Percentiles rank a stretch among this genome's conserved stretches.
Evolutionary conservation across 2,888 invertebrate species (phyloP).

Genomic region (Cryptus armator): DNA sequence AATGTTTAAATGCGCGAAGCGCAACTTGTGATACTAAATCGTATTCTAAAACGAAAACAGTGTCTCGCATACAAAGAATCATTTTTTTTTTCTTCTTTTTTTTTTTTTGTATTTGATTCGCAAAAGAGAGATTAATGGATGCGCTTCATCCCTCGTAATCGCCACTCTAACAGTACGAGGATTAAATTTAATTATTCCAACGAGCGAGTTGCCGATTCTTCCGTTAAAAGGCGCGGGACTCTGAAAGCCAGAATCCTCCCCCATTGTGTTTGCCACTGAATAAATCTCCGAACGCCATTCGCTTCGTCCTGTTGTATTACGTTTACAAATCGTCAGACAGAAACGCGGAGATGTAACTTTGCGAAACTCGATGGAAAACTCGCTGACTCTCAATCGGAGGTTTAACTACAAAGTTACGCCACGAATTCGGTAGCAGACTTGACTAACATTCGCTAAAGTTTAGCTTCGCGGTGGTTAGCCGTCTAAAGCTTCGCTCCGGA

Average conservation of each 20-base stretch:
- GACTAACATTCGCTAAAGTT: neutral
- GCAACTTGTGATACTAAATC: neutral
- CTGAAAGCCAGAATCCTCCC: neutral
- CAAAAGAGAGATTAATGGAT: neutral
- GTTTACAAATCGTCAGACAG: neutral
- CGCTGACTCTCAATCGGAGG: slow-evolving; percentile 4
- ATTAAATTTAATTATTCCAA: slow-evolving; percentile 10
- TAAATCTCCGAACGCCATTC: neutral
- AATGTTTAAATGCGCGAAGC: too few species aligned
- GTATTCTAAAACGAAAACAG: neutral
- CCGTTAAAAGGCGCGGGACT: slow-evolving; percentile 9
- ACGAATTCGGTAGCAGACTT: neutral
- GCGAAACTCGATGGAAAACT: slow-evolving; percentile 6
- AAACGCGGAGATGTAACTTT: neutral
- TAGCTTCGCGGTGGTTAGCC: neutral
- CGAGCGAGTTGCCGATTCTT: neutral
- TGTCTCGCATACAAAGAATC: neutral
- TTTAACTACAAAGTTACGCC: neutral
- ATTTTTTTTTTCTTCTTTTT: neutral
- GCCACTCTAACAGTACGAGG: neutral
- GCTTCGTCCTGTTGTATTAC: neutral
- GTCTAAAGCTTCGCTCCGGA: neutral
- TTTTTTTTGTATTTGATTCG: neutral
- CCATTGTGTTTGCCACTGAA: neutral
- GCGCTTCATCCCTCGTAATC: neutral